These are phyloP conservation scores for Acleris laterana DNA, from an alignment of 2,888 invertebrate species.

Conservation along the genomic window DNA sequence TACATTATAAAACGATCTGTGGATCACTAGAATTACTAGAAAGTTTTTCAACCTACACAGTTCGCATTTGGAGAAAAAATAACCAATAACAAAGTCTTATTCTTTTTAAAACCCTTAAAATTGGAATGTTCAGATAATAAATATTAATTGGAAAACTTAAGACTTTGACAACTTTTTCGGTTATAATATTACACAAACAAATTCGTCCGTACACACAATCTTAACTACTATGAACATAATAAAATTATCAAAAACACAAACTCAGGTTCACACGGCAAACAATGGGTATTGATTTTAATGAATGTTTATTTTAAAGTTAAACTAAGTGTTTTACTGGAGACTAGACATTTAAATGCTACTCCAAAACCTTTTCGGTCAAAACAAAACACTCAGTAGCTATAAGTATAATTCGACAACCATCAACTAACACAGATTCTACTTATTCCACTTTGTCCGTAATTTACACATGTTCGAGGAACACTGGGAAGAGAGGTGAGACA, in stretches of 20 bases:
- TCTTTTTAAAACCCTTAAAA: slow-evolving; percentile 50
- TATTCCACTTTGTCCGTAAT: slow-evolving; percentile 43
- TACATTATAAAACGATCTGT: slow-evolving; percentile 41
- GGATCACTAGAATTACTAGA: slow-evolving; percentile 44
- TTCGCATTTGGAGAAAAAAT: slow-evolving; percentile 45
- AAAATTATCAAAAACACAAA: slow-evolving; percentile 55
- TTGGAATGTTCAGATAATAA: slow-evolving; percentile 58
- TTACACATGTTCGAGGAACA: slow-evolving; percentile 18
- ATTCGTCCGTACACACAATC: slow-evolving; percentile 33
- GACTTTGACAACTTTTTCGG: slow-evolving; percentile 36
- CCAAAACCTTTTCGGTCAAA: slow-evolving; percentile 14
- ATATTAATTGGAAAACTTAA: slow-evolving; percentile 37
- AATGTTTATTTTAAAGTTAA: slow-evolving; percentile 38
- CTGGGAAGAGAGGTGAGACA: slow-evolving; percentile 19
- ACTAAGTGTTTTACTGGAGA: slow-evolving; percentile 12
- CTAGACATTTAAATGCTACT: slow-evolving; percentile 12
- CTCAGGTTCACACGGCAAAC: slow-evolving; percentile 48
- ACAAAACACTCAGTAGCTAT: slow-evolving; percentile 62
- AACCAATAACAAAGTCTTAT: slow-evolving; percentile 55
- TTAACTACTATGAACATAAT: slow-evolving; percentile 43
- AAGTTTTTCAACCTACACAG: slow-evolving; percentile 58
- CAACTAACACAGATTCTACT: slow-evolving; percentile 66
- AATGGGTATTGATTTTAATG: slow-evolving; percentile 41
- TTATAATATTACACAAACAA: slow-evolving; percentile 37
- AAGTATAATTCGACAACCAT: slow-evolving; percentile 65